phyloP scores from a whole-genome alignment of 1,140 invertebrate species.

The Centruroides vittatus region DNA sequence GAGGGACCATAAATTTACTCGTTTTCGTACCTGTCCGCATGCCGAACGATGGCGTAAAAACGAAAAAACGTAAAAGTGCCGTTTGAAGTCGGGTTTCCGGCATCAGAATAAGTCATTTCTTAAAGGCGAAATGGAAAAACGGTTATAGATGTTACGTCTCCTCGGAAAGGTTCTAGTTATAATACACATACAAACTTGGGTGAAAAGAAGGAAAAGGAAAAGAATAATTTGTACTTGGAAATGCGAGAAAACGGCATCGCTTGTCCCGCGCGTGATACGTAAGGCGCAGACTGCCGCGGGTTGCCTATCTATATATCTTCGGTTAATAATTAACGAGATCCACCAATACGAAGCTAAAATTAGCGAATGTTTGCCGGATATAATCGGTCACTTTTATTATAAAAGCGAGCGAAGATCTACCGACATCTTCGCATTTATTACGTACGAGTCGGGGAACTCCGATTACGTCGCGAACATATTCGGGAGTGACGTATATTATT shows the following conservation, averaged over 20 bases:
- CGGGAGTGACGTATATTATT: too few species aligned
- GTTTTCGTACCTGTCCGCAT: too few species aligned
- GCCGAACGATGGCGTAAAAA: neutral
- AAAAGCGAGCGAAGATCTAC: too few species aligned
- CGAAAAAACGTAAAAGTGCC: neutral
- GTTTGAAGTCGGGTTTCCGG: neutral
- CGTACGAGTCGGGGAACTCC: too few species aligned
- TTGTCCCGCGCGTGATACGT: neutral
- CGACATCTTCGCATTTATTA: neutral
- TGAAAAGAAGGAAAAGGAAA: neutral
- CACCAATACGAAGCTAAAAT: too few species aligned
- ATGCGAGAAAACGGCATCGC: neutral
- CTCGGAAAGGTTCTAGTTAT: neutral
- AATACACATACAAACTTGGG: neutral
- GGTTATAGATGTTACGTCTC: neutral
- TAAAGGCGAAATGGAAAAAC: conserved; percentile 4
- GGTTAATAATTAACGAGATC: neutral
- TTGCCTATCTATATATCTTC: neutral
- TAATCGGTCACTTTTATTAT: too few species aligned
- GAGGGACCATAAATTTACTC: too few species aligned
- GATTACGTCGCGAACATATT: too few species aligned
- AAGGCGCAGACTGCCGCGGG: neutral
- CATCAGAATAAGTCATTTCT: neutral
- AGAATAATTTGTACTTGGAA: neutral
- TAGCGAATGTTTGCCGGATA: too few species aligned